Conservation (phyloP, 2,797 vertebrate genomes). For the Mastacembelus armatus region DNA sequence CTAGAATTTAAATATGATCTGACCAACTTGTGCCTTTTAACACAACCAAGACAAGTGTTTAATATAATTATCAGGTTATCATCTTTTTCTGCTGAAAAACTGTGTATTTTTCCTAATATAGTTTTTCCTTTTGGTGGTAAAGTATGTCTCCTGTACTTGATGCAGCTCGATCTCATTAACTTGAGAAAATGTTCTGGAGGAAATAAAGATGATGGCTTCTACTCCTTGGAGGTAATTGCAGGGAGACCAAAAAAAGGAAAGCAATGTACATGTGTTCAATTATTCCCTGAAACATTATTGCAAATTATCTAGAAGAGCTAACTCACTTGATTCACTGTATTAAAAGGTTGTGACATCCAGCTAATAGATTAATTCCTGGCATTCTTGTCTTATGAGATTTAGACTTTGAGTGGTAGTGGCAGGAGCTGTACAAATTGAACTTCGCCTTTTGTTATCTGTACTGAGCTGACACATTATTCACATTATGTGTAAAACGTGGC, state of each 20-base stretch:
- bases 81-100: slow-evolving; percentile 84
- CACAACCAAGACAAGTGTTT: slow-evolving; percentile 86
- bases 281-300: slow-evolving; percentile 59
- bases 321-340: slow-evolving; percentile 63
- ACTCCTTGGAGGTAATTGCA: slow-evolving; percentile 50
- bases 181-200: slow-evolving; percentile 46
- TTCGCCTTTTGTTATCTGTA: slow-evolving; percentile 62
- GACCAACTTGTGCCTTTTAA: slow-evolving; percentile 96
- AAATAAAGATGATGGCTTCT: slow-evolving; percentile 49
- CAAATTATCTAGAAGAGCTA: slow-evolving; percentile 61
- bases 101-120: slow-evolving; percentile 73
- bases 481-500: slow-evolving; percentile 66
- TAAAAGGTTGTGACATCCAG: slow-evolving; percentile 71
- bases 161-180: slow-evolving; percentile 72
- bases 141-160: slow-evolving; percentile 62
- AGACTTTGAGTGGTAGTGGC: slow-evolving; percentile 54
- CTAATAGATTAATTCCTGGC: slow-evolving; percentile 70
- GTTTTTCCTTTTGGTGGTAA: slow-evolving; percentile 74
- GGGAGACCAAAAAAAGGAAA: slow-evolving; percentile 37
- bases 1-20: slow-evolving; percentile 80
- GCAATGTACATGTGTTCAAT: slow-evolving; percentile 56
- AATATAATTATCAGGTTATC: slow-evolving; percentile 84
- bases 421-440: slow-evolving; percentile 68
- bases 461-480: slow-evolving; percentile 66
- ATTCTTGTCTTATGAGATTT: slow-evolving; percentile 64